These are phyloP conservation scores for Philonicus albiceps DNA, from an alignment of 2,888 invertebrate genomes.

Conservation along the genomic window DNA sequence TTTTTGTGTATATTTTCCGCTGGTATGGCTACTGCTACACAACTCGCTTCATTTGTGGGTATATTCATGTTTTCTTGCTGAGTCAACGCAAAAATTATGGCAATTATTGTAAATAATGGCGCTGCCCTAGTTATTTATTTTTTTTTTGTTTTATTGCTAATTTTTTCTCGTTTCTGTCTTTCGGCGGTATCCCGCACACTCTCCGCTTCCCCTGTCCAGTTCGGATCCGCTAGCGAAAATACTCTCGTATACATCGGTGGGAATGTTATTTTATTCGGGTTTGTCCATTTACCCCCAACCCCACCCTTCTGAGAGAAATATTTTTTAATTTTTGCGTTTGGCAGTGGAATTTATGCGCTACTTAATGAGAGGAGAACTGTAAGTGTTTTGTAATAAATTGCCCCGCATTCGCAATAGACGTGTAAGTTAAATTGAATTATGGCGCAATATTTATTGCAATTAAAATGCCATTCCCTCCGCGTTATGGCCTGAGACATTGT, in stretches of 20 bases:
- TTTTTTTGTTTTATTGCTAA: constrained; percentile 40
- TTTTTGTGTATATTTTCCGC: constrained; percentile 23
- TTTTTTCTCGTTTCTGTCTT: constrained; percentile 37
- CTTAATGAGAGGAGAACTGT: constrained; percentile 7
- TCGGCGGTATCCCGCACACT: neutral
- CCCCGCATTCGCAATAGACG: constrained; percentile 5
- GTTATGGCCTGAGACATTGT: neutral
- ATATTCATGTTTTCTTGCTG: constrained; percentile 41
- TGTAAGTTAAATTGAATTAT: constrained; percentile 26
- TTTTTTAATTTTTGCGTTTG: constrained; percentile 33
- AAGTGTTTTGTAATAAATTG: constrained; percentile 17
- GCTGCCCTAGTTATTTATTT: constrained; percentile 38
- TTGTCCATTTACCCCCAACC: neutral
- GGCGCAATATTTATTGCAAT: constrained; percentile 19
- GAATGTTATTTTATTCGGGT: constrained; percentile 23
- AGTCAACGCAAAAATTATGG: constrained; percentile 47
- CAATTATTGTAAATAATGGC: constrained; percentile 48
- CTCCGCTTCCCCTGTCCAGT: neutral
- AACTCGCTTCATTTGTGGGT: constrained; percentile 21
- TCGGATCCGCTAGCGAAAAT: neutral
- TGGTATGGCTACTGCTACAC: neutral
- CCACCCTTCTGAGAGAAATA: neutral
- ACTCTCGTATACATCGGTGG: neutral
- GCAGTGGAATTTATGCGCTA: constrained; percentile 30
- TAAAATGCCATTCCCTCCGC: neutral